phyloP scores from a whole-genome alignment of 2,113 vertebrate genomes.

The Nicator chloris region DNA sequence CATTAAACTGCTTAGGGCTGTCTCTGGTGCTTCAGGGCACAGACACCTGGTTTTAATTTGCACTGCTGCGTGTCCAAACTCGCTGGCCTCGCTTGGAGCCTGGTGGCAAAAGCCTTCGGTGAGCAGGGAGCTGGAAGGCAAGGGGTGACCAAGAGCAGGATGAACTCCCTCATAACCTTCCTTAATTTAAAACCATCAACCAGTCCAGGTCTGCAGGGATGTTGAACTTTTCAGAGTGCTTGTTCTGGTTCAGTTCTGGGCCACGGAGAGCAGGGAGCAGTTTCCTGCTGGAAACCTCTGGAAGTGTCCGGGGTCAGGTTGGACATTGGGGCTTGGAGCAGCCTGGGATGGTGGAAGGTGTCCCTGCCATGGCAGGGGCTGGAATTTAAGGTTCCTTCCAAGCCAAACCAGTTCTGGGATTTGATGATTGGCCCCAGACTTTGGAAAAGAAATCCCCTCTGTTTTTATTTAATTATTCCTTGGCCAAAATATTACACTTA shows the following conservation, averaged over 20 bases:
- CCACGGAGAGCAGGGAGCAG: not conserved
- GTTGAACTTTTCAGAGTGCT: not conserved
- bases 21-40: slow-evolving; percentile 49
- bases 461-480: not conserved
- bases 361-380: not conserved
- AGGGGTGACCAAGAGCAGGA: not conserved
- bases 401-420: not conserved
- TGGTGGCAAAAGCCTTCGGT: not conserved
- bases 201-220: not conserved
- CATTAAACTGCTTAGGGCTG: slow-evolving; percentile 66
- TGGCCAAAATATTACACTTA: not conserved
- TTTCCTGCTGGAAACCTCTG: not conserved
- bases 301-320: not conserved
- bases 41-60: slow-evolving; percentile 60
- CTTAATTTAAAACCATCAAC: not conserved
- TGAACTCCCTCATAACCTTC: not conserved
- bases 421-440: not conserved
- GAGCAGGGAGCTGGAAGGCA: not conserved
- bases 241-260: not conserved
- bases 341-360: not conserved
- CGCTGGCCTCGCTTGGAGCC: not conserved
- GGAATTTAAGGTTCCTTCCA: not conserved
- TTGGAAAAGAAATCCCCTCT: not conserved
- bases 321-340: not conserved
- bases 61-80: not conserved